phyloP scores from a whole-genome alignment of 2,888 invertebrate species.

The Autographa gamma region DNA sequence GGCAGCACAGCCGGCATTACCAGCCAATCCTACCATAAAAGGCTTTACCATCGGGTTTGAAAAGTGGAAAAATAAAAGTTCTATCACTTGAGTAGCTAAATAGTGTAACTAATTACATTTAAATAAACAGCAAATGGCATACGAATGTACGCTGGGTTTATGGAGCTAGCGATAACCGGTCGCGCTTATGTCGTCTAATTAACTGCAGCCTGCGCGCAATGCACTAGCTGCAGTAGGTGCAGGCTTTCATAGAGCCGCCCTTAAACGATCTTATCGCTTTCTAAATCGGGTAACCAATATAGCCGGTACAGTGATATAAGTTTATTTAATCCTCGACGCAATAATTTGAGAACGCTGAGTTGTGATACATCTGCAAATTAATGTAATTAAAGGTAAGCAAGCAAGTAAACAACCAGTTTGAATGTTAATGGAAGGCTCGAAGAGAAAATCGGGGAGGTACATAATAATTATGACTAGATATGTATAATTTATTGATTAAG shows the following conservation, averaged over 20 bases:
- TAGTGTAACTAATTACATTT: constrained; percentile 45
- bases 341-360: background rate
- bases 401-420: background rate
- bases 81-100: constrained; percentile 35
- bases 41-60: constrained; percentile 28
- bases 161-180: constrained; percentile 36
- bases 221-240: background rate
- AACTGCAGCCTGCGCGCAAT: constrained; percentile 14
- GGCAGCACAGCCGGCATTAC: constrained; percentile 12
- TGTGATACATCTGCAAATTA: background rate
- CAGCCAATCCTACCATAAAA: constrained; percentile 26
- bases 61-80: constrained; percentile 48
- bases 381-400: background rate
- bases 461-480: background rate
- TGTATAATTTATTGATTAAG: background rate
- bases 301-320: constrained; percentile 14
- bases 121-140: constrained; percentile 30
- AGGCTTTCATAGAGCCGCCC: constrained; percentile 30
- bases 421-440: background rate
- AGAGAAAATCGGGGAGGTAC: background rate
- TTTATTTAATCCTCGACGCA: constrained; percentile 2
- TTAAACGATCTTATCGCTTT: constrained; percentile 36
- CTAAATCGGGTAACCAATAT: constrained; percentile 27
- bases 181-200: constrained; percentile 35
- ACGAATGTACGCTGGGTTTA: constrained; percentile 11